Percentiles rank a stretch among this genome's conserved stretches.
These are phyloP conservation scores for Chelonus formosanus DNA, from an alignment of 2,888 invertebrate species.

Conservation along the genomic window DNA sequence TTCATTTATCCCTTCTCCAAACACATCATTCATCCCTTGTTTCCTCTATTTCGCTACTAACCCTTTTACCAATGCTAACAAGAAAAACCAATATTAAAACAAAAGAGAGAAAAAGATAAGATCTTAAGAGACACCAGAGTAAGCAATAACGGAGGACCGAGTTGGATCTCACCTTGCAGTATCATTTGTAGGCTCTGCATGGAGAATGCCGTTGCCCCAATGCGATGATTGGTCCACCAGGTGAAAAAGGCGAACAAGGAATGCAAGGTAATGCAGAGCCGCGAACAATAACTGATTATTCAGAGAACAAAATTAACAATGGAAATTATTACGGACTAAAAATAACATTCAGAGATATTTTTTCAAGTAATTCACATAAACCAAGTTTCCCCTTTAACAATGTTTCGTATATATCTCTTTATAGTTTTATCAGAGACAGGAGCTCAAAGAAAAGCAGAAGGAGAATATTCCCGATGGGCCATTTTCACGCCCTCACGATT, in stretches of 20 bases:
- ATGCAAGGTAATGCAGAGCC: constrained; percentile 64
- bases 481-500: constrained; percentile 22
- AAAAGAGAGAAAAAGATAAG: neutral
- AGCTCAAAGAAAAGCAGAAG: neutral
- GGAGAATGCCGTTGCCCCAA: constrained; percentile 63
- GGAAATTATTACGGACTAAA: neutral
- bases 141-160: constrained; percentile 55
- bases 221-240: constrained; percentile 72
- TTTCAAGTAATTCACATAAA: too few species aligned
- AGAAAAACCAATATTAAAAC: constrained; percentile 9
- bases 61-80: constrained; percentile 7
- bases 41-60: constrained; percentile 11
- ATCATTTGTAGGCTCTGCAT: constrained; percentile 67
- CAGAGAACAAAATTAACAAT: neutral
- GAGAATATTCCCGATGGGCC: constrained; percentile 11
- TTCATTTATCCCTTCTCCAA: constrained; percentile 24
- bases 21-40: constrained; percentile 15
- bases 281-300: too few species aligned
- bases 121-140: constrained; percentile 12
- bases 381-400: too few species aligned
- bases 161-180: constrained; percentile 60
- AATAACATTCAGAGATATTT: too few species aligned
- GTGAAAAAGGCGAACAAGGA: constrained; percentile 71
- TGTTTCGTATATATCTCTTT: too few species aligned
- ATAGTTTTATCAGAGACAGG: neutral